Evolutionary conservation across 23 tunicate genomes (phyloP).

Genomic region (Trididemnum clinides): DNA sequence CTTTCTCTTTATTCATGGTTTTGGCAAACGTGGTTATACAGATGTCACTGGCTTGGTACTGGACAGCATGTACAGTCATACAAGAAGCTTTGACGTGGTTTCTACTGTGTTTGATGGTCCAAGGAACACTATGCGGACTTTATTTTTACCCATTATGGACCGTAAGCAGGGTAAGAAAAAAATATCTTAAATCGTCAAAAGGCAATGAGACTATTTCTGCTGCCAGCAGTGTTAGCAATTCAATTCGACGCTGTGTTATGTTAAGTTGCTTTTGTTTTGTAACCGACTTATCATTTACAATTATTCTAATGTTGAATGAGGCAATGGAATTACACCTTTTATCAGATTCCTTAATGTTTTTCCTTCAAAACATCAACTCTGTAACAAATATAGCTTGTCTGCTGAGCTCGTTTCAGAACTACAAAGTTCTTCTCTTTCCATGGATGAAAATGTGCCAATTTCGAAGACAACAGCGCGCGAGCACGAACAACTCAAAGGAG

Average conservation of each 20-base stretch:
- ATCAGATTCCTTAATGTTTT: not conserved
- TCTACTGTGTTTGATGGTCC: constrained; percentile 53
- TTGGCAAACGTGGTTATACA: constrained; percentile 16
- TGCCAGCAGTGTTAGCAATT: not conserved
- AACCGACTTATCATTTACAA: constrained; percentile 32
- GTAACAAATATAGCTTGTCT: constrained; percentile 11
- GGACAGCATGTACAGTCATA: not conserved
- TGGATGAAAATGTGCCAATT: constrained; percentile 11
- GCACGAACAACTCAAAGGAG: no score
- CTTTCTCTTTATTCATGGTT: constrained; percentile 27
- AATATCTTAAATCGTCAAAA: not conserved
- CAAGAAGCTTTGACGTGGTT: constrained; percentile 63
- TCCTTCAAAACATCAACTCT: constrained; percentile 24
- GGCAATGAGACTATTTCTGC: constrained; percentile 13
- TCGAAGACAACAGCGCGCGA: not conserved
- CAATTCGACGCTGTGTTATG: constrained; percentile 47
- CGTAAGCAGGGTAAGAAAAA: constrained; percentile 7
- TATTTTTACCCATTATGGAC: constrained; percentile 63
- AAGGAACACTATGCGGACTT: constrained; percentile 42
- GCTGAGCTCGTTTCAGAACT: constrained; percentile 32
- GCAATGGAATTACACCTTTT: not conserved
- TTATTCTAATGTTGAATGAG: not conserved
- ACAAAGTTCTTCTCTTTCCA: constrained; percentile 19
- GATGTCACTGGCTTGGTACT: constrained; percentile 40
- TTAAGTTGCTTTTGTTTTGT: constrained; percentile 34